Conservation (phyloP, 2,888 invertebrate species). For the Dynastes maya region DNA sequence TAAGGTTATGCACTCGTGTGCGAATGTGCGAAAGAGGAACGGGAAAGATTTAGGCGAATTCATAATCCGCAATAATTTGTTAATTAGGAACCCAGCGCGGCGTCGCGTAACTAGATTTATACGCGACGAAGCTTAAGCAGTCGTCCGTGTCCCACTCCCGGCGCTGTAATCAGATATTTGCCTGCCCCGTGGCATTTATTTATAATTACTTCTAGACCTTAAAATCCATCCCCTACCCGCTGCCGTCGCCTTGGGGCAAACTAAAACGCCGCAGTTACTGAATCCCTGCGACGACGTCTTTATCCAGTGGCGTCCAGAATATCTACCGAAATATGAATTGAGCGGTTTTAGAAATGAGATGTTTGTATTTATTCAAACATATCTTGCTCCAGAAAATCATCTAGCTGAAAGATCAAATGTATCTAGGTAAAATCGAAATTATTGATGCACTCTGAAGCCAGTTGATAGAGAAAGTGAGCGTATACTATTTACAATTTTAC, state of each 20-base stretch:
- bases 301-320: slow-evolving; percentile 33
- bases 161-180: slow-evolving; percentile 69
- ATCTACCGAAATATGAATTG: slow-evolving; percentile 5
- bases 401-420: slow-evolving; percentile 5
- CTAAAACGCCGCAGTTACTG: slow-evolving; percentile 45
- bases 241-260: slow-evolving; percentile 35
- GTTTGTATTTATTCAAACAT: too few relatives aligned
- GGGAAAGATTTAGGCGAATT: slow-evolving; percentile 52
- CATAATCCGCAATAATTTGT: slow-evolving; percentile 68
- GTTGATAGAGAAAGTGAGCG: too few relatives aligned
- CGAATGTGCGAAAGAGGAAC: slow-evolving; percentile 33
- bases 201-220: slow-evolving; percentile 68
- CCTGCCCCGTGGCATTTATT: slow-evolving; percentile 68
- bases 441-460: too few relatives aligned
- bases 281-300: slow-evolving; percentile 28
- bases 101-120: slow-evolving; percentile 69
- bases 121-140: slow-evolving; percentile 68
- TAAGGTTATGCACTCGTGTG: slow-evolving; percentile 11
- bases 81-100: slow-evolving; percentile 69
- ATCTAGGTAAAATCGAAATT: neutral
- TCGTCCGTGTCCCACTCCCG: slow-evolving; percentile 65
- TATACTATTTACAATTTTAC: too few relatives aligned
- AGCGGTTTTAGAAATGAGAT: neutral
- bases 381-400: neutral
- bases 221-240: slow-evolving; percentile 53